A percentile compares a stretch with the other conserved stretches of the same genome.
phyloP scores from a whole-genome alignment of 1,140 invertebrate genomes.

The Marisa cornuarietis region DNA sequence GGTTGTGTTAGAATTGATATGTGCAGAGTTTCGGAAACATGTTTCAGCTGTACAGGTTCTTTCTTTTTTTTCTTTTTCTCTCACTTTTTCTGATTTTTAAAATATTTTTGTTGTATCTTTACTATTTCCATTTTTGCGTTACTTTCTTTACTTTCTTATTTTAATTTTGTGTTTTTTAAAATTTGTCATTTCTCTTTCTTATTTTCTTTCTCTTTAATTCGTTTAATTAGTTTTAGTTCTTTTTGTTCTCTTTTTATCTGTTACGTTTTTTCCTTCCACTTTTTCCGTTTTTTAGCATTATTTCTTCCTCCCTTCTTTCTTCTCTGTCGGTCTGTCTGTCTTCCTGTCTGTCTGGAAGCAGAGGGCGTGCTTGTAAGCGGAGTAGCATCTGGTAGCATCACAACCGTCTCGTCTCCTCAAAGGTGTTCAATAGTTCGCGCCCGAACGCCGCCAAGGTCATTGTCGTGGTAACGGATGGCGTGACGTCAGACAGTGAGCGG shows the following conservation, averaged over 20 bases:
- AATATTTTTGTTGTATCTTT: not conserved
- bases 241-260: not conserved
- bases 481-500: not conserved
- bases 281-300: too few species aligned
- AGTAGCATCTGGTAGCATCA: not conserved
- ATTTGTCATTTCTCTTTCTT: not conserved
- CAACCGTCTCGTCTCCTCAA: not conserved
- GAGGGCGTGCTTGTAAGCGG: too few species aligned
- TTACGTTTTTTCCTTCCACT: not conserved
- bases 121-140: not conserved
- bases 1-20: too few species aligned
- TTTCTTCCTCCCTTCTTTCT: not conserved
- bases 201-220: not conserved
- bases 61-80: not conserved
- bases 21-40: too few species aligned
- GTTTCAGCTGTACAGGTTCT: too few species aligned
- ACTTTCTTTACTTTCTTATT: too few species aligned
- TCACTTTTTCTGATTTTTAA: too few species aligned
- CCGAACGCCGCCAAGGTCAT: constrained; percentile 20
- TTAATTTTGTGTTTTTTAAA: too few species aligned
- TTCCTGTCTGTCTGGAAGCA: not conserved
- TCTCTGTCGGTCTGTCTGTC: not conserved
- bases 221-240: not conserved
- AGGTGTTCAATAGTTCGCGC: constrained; percentile 16
- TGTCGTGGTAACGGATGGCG: constrained; percentile 26